Conservation (phyloP, 1,140 invertebrate genomes). For the Oreohelix idahoensis region DNA sequence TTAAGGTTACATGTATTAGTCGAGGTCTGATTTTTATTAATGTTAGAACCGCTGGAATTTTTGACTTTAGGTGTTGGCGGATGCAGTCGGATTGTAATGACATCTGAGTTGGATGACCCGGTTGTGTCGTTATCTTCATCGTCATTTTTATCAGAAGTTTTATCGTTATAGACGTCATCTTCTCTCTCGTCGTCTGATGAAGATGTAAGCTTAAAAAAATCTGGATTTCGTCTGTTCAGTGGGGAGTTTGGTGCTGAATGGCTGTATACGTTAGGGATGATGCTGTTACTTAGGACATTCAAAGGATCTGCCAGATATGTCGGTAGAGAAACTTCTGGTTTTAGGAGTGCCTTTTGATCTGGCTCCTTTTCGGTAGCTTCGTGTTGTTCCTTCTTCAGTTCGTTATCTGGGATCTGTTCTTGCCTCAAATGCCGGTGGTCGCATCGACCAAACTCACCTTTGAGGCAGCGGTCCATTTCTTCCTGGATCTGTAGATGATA, state of each 20-base stretch:
- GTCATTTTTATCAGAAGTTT: conserved; percentile 11
- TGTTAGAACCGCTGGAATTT: conserved; percentile 38
- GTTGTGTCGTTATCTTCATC: conserved; percentile 23
- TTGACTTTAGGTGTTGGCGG: conserved; percentile 45
- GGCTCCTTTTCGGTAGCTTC: too few species aligned
- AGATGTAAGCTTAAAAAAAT: neutral
- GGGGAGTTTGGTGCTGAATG: conserved; percentile 10
- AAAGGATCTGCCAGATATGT: neutral
- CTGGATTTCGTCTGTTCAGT: neutral
- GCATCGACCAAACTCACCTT: conserved; percentile 46
- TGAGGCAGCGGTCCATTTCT: conserved; percentile 65
- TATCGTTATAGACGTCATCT: neutral
- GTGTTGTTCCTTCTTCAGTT: neutral
- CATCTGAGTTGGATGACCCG: conserved; percentile 49
- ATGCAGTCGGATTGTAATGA: conserved; percentile 57
- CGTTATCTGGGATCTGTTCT: conserved; percentile 9
- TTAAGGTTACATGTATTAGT: neutral
- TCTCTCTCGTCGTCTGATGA: conserved; percentile 23
- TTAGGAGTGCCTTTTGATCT: conserved; percentile 3
- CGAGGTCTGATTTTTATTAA: conserved; percentile 33
- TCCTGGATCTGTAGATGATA: conserved; percentile 56
- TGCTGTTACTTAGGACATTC: neutral
- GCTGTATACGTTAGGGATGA: neutral
- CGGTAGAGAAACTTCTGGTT: conserved; percentile 6
- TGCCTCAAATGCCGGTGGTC: neutral